phyloP scores from a whole-genome alignment of 35 echinoderm and acorn worm genomes.

The Strongylocentrotus purpuratus region DNA sequence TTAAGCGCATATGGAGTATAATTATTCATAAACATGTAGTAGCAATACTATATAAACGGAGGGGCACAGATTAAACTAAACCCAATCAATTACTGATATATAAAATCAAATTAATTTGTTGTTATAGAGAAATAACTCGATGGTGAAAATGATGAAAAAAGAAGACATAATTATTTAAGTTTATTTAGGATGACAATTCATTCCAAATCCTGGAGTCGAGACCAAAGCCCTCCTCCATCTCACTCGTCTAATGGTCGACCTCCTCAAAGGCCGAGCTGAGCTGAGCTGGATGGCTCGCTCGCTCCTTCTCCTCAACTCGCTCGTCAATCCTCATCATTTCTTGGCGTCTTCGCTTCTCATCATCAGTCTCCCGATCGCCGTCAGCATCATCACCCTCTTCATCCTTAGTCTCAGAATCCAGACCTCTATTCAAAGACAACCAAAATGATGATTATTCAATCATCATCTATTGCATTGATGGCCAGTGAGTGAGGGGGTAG shows the following conservation, averaged over 20 bases:
- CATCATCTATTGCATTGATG: neutral
- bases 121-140: too few relatives aligned
- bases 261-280: neutral
- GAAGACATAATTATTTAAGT: too few relatives aligned
- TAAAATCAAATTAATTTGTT: too few relatives aligned
- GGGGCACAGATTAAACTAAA: too few relatives aligned
- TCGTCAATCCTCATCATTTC: slow-evolving; percentile 36
- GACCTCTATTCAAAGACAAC: neutral
- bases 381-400: slow-evolving; percentile 25
- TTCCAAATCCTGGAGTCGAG: too few relatives aligned
- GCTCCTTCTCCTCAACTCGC: slow-evolving; percentile 11
- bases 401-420: neutral
- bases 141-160: too few relatives aligned
- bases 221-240: neutral
- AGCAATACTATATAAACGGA: too few relatives aligned
- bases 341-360: slow-evolving; percentile 31
- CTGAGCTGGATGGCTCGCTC: neutral
- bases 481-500: neutral
- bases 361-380: neutral
- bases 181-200: too few relatives aligned
- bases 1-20: too few relatives aligned
- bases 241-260: neutral
- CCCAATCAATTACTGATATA: too few relatives aligned
- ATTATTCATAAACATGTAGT: too few relatives aligned
- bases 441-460: neutral